Evolutionary conservation across 2,113 vertebrate species (phyloP).

Genomic region (Cyanocitta stelleri): DNA sequence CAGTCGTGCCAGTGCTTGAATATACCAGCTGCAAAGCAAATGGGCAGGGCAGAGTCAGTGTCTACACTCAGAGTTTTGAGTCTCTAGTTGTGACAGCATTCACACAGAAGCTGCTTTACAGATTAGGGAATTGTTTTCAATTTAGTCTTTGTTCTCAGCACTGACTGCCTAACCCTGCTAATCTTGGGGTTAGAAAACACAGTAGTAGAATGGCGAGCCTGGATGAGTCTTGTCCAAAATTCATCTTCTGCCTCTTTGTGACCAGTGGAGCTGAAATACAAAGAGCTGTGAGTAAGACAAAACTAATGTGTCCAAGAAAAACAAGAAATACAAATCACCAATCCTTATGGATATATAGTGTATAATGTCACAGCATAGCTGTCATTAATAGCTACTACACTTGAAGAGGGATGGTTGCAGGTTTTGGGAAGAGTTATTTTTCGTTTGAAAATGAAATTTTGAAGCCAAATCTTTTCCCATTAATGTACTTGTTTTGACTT

Average conservation of each 20-base stretch:
- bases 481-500: background rate
- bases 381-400: background rate
- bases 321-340: background rate
- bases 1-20: background rate
- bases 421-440: background rate
- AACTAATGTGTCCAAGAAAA: background rate
- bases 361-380: background rate
- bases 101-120: conserved; percentile 41
- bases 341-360: background rate
- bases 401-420: background rate
- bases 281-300: background rate
- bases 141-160: conserved; percentile 13
- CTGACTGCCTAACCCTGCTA: background rate
- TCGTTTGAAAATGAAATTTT: background rate
- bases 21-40: background rate
- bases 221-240: background rate
- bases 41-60: background rate
- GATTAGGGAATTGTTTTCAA: conserved; percentile 29
- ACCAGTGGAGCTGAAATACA: background rate
- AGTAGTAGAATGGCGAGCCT: background rate
- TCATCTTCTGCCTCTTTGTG: background rate
- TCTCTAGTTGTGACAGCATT: background rate
- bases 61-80: background rate
- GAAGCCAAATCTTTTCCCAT: background rate
- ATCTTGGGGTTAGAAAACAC: background rate